Conservation (phyloP, 2,113 vertebrate species). For the Rhinichthys klamathensis region DNA sequence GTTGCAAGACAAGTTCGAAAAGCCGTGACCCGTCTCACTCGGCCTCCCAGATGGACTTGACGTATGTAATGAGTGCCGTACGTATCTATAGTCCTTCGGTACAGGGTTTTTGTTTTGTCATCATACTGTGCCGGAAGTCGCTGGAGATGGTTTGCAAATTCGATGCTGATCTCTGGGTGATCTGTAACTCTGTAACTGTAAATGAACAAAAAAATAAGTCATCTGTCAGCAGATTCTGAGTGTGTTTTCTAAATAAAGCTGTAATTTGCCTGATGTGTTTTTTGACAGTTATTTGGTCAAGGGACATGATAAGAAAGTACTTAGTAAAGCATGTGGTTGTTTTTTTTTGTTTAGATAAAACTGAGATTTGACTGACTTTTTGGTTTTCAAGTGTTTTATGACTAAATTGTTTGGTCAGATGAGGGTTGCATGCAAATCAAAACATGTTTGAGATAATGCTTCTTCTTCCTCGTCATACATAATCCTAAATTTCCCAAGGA, state of each 20-base stretch:
- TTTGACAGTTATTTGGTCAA: background rate
- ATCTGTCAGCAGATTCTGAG: slow-evolving; percentile 19
- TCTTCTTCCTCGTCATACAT: background rate
- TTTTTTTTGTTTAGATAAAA: background rate
- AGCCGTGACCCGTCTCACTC: slow-evolving; percentile 75
- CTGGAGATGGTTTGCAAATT: slow-evolving; percentile 74
- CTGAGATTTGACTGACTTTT: background rate
- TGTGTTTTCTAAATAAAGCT: slow-evolving; percentile 29
- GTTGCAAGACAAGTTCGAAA: slow-evolving; percentile 78
- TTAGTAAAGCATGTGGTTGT: background rate
- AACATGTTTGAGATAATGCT: background rate
- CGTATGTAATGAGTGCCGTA: slow-evolving; percentile 82
- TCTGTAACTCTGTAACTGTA: slow-evolving; percentile 77
- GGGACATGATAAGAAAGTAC: background rate
- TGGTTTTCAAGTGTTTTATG: background rate
- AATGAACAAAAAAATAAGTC: slow-evolving; percentile 47
- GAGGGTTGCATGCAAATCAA: background rate
- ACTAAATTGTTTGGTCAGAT: background rate
- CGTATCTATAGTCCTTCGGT: slow-evolving; percentile 73
- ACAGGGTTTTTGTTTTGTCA: slow-evolving; percentile 61
- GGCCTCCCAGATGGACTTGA: slow-evolving; percentile 79
- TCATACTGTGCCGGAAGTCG: slow-evolving; percentile 68
- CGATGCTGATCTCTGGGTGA: slow-evolving; percentile 73
- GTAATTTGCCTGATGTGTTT: background rate
- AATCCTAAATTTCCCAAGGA: background rate